Evolutionary conservation across 2,888 invertebrate species (phyloP), one percentile per base, ranked within the genome.

Genomic region (Cremastobaeus sp.): DNA sequence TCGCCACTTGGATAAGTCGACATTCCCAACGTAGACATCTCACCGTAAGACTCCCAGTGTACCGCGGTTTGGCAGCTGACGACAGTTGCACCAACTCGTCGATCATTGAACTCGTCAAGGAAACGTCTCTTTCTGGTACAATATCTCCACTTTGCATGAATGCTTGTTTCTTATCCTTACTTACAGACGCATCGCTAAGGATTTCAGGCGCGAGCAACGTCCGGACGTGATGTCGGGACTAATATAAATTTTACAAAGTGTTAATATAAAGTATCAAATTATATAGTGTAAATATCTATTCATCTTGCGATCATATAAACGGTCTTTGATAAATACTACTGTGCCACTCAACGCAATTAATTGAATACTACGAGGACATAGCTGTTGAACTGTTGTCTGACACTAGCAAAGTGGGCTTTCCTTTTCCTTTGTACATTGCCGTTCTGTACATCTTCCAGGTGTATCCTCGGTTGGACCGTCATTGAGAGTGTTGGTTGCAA

Each of bases 221-320:
- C 45, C 35, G 43, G 50, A 50, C 32, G 34, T 39, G 32, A 65
- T 39, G 45, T 54, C 32, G 50, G 65, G 37, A 60, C 20, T 72
- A 41, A 66, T 11, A 41, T 47, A 65, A 57, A 54, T 72, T 66
- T 66, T 72, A 66, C 72, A 66, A 48, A 68, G 12, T 74, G 69
- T 74, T 74, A 41, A 69, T 69, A 64, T 9, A 64, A 64, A 59
- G 20, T 35, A 64, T 52, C 35, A 5, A 62, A 39, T 52, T 59
- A 4, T 66, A 66, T 65, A 69, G 39, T 74, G 74, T 74, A 74
- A 74, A 74, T 74, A 69, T 59, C 20, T 64, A 45, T 69, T 64
- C 68, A 52, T 59, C 57, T 47, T 64, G 55, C 64, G 57, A 52
- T 45, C 28, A 37, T 39, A 70, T 60, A 59, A 59, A n/a, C n/a